Percentiles rank a stretch among this genome's conserved stretches.
Evolutionary conservation across 2,888 invertebrate genomes (phyloP).

Genomic region (Periphyllus acericola): DNA sequence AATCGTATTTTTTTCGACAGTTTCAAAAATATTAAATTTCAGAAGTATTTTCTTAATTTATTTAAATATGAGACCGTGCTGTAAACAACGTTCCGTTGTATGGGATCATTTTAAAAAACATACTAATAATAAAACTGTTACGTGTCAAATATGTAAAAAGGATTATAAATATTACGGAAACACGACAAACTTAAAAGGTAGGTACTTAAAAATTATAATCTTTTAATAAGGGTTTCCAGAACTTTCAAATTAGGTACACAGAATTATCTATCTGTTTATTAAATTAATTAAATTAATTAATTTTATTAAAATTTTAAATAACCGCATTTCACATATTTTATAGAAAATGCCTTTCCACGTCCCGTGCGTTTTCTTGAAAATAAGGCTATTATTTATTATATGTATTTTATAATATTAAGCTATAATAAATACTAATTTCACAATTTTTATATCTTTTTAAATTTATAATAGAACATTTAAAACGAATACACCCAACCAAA

Average conservation of each 20-base stretch:
- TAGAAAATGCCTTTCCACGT: conserved; percentile 13
- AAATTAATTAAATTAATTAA: too few relatives aligned
- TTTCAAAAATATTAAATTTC: neutral
- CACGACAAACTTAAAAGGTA: conserved; percentile 16
- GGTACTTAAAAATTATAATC: conserved; percentile 1
- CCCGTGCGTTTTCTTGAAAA: conserved; percentile 14
- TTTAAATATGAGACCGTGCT: conserved; percentile 19
- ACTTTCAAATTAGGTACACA: neutral
- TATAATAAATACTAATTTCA: conserved; percentile 12
- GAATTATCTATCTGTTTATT: too few relatives aligned
- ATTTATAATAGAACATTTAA: conserved; percentile 27
- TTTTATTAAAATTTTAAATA: conserved; percentile 1
- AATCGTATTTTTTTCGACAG: conserved; percentile 7
- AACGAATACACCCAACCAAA: neutral
- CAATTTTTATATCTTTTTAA: conserved; percentile 17
- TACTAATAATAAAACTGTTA: neutral
- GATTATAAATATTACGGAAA: conserved; percentile 10
- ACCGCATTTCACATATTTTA: conserved; percentile 17
- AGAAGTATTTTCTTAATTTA: conserved; percentile 14
- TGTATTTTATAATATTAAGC: conserved; percentile 4
- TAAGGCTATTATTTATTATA: neutral
- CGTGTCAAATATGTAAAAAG: neutral
- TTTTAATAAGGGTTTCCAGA: conserved; percentile 4
- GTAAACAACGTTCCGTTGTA: neutral
- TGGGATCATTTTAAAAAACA: neutral